Conservation (phyloP, 2,113 vertebrate genomes). For the Cyprinodon brontotheroides region DNA sequence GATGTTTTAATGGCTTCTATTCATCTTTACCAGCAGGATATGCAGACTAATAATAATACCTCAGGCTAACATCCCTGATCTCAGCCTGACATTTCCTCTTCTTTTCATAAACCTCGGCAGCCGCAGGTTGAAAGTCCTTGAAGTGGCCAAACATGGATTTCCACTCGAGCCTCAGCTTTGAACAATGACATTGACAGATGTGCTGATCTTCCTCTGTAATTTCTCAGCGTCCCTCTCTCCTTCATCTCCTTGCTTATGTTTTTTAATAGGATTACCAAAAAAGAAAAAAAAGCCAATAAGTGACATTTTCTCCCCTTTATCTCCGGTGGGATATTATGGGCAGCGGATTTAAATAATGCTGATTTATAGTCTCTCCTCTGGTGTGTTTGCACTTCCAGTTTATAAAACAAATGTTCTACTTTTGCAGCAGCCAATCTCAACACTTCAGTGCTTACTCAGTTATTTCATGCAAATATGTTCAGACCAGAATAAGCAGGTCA, state of each 20-base stretch:
- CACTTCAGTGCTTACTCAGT: not conserved
- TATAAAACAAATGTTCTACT: constrained; percentile 31
- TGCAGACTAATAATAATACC: too few relatives aligned
- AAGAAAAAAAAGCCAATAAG: constrained; percentile 28
- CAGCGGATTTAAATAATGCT: constrained; percentile 46
- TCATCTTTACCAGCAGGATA: too few relatives aligned
- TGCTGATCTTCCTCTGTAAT: constrained; percentile 51
- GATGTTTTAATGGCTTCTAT: not conserved
- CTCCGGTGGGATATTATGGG: constrained; percentile 28
- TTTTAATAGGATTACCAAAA: constrained; percentile 29
- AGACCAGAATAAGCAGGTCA: rapidly evolving
- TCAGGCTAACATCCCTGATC: not conserved
- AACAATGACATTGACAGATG: constrained; percentile 68
- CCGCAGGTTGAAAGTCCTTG: constrained; percentile 59
- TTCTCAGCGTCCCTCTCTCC: constrained; percentile 8
- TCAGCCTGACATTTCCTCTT: not conserved
- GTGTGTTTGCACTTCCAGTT: constrained; percentile 50
- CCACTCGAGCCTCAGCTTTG: constrained; percentile 49
- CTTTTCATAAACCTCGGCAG: constrained; percentile 5
- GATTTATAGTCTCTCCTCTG: constrained; percentile 42
- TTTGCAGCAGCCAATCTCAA: not conserved
- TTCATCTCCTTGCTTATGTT: not conserved
- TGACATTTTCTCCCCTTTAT: constrained; percentile 31
- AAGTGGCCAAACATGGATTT: constrained; percentile 57
- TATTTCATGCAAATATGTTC: not conserved